Evolutionary conservation across 2,888 invertebrate genomes (phyloP).

Genomic region (Leptopilina myrica): DNA sequence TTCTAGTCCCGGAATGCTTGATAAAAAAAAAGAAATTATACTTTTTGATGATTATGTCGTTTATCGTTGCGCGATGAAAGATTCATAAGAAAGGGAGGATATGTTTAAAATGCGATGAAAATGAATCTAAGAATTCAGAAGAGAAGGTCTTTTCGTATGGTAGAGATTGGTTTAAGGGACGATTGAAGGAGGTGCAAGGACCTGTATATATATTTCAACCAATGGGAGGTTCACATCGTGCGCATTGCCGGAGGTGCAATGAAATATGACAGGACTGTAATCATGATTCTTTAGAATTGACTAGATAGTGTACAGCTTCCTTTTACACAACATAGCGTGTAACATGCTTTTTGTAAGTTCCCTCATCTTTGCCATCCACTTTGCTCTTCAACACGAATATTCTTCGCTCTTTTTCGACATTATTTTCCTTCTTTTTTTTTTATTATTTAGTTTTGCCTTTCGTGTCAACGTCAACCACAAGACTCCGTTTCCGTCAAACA

Average conservation of each 20-base stretch:
- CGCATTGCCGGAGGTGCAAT: slow-evolving; percentile 64
- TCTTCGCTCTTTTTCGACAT: slow-evolving; percentile 24
- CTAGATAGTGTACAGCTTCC: slow-evolving; percentile 57
- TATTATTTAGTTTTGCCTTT: neutral
- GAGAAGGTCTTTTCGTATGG: neutral
- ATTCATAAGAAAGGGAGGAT: slow-evolving; percentile 9
- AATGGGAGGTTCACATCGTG: slow-evolving; percentile 52
- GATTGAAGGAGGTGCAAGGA: neutral
- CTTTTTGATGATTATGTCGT: slow-evolving; percentile 31
- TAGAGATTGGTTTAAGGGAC: slow-evolving; percentile 1
- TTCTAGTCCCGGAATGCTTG: too few species aligned
- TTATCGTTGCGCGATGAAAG: slow-evolving; percentile 28
- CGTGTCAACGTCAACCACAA: slow-evolving; percentile 21
- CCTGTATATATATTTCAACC: slow-evolving; percentile 9
- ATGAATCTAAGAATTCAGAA: neutral
- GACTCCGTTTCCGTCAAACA: slow-evolving; percentile 33
- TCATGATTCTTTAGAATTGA: slow-evolving; percentile 66
- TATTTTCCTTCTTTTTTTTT: slow-evolving; percentile 18
- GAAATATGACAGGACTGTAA: slow-evolving; percentile 72
- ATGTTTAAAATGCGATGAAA: neutral
- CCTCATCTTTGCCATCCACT: slow-evolving; percentile 24
- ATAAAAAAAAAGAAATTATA: neutral
- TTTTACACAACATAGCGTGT: slow-evolving; percentile 38
- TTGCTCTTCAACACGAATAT: slow-evolving; percentile 8
- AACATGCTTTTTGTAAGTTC: slow-evolving; percentile 23